Conservation (phyloP, 2,797 vertebrate genomes). For the Coregonus sp. region DNA sequence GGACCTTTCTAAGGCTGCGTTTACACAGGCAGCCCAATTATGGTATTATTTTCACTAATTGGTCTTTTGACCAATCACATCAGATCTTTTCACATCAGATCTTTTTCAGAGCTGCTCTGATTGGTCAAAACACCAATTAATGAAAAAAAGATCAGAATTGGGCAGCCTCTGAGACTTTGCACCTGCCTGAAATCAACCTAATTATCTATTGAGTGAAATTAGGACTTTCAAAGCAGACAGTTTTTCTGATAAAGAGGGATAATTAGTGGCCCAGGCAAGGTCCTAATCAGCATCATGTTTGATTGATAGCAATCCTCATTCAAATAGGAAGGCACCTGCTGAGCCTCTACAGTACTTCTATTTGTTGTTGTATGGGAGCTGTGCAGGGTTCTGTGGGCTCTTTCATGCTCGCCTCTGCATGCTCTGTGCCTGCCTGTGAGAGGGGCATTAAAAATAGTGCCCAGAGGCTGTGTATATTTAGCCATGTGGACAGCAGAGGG, state of each 20-base stretch:
- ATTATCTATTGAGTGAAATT: constrained; percentile 40
- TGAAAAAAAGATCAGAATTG: too few relatives aligned
- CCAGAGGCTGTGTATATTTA: constrained; percentile 83
- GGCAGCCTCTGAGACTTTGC: constrained; percentile 50
- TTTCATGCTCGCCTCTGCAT: constrained; percentile 15
- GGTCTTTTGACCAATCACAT: too few relatives aligned
- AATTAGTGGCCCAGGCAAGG: not conserved
- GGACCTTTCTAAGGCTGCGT: constrained; percentile 5
- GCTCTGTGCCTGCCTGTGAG: constrained; percentile 41
- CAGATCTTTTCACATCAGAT: too few relatives aligned
- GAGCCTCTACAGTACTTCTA: constrained; percentile 1
- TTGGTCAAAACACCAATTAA: too few relatives aligned
- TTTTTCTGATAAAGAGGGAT: not conserved
- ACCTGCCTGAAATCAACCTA: constrained; percentile 63
- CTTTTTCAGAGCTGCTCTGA: too few relatives aligned
- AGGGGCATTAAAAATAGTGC: constrained; percentile 83
- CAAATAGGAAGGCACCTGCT: constrained; percentile 61
- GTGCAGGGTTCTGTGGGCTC: not conserved
- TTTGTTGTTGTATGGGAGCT: constrained; percentile 15
- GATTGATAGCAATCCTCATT: constrained; percentile 44
- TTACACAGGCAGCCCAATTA: too few relatives aligned
- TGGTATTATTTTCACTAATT: too few relatives aligned
- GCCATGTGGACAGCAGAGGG: constrained; percentile 69
- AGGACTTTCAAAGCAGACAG: constrained; percentile 18
- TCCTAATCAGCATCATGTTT: constrained; percentile 29